Evolutionary conservation across 2,797 vertebrate species (phyloP), one percentile per base, ranked within the genome.

Genomic region (Paguma larvata): DNA sequence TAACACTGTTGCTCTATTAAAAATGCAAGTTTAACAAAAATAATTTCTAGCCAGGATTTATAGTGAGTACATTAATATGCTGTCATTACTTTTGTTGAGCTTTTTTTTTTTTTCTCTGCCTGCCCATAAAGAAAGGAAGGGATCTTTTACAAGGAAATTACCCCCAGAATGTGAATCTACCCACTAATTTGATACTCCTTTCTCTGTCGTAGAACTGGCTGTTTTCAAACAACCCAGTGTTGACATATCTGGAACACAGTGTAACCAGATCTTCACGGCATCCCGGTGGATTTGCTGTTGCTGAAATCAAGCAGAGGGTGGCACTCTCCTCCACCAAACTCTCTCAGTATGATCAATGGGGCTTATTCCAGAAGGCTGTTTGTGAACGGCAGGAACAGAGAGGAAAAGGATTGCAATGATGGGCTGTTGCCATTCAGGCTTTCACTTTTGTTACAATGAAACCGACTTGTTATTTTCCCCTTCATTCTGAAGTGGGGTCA

Each of bases 251-350:
- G 46, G 25, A 83, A 63, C 4, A 59, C 25, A 51, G 5, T 63
- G 16, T 51, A 10, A 27, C 65, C 53, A n/a, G 27, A 25, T 82
- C 62, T 89, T 3, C 82, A 15, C 32, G 1, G 38, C 59, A 44
- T 78, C 65, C 8, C 0, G 3, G 25, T 53, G 68, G 25, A 68
- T 46, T 70, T 96, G 98, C 88, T 83, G 77, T 96, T 97, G 46
- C 96, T 19, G 70, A 96, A 95, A 78, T 70, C 90, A 92, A 97
- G 95, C 97, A 97, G 98, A 96, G 86, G 97, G 96, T 97, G 98
- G 95, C 98, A 95, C 93, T 95, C 97, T 98, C 68, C 87, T 80
- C 95, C 97, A 75, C 75, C 75, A 89, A 97, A 96, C 97, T 88
- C 75, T 65, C 65, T 38, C 85, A n/a, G 6, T 14, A 16, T 53